Percentiles rank a stretch among this genome's conserved stretches.
Conservation (phyloP, 2,888 invertebrate species). For the Halocaridina rubra region DNA sequence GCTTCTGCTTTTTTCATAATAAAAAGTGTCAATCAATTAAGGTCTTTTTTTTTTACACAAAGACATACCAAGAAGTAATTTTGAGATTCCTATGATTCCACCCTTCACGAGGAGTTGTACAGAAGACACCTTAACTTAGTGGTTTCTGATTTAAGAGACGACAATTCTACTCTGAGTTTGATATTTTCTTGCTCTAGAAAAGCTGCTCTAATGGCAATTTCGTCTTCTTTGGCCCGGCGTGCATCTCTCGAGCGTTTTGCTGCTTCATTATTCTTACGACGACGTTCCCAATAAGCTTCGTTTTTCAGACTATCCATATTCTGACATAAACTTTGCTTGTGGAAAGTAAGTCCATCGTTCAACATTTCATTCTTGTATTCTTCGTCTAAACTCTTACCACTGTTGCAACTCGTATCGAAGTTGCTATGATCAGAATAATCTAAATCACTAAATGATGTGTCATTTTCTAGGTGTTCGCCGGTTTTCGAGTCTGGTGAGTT, state of each 20-base stretch:
- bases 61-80: no score
- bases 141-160: conserved; percentile 76
- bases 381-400: neutral
- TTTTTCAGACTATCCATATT: conserved; percentile 72
- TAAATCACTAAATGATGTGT: no score
- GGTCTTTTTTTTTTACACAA: no score
- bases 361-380: neutral
- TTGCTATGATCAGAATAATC: no score
- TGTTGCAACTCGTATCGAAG: neutral
- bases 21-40: no score
- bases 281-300: conserved; percentile 86
- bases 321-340: neutral
- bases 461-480: no score
- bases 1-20: no score
- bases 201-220: conserved; percentile 88
- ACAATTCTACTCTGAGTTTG: conserved; percentile 79
- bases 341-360: neutral
- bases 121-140: conserved; percentile 29
- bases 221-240: conserved; percentile 89
- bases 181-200: conserved; percentile 88
- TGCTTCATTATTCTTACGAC: conserved; percentile 93
- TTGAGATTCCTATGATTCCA: no score
- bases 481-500: no score
- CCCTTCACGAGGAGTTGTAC: conserved; percentile 35
- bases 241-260: conserved; percentile 94